Evolutionary conservation across 2,888 invertebrate genomes (phyloP).

Genomic region (Cataglyphis livida): DNA sequence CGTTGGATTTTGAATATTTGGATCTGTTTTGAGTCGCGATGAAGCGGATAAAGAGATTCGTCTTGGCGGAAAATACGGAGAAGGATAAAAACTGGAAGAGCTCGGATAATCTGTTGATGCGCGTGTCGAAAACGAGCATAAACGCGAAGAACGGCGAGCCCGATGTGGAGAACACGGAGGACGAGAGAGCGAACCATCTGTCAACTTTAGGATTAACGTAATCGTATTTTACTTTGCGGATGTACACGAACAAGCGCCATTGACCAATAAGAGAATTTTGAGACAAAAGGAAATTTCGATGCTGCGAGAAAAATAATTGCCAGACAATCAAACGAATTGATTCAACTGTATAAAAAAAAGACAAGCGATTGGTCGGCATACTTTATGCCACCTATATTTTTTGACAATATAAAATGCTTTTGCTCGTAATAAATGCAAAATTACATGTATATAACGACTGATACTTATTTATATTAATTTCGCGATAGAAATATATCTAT

Average conservation of each 20-base stretch:
- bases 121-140: constrained; percentile 73
- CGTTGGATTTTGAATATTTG: neutral
- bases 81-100: constrained; percentile 83
- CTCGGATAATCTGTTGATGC: constrained; percentile 80
- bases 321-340: neutral
- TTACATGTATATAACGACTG: neutral
- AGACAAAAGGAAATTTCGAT: neutral
- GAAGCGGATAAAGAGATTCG: constrained; percentile 84
- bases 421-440: neutral
- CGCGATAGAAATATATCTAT: neutral
- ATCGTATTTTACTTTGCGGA: constrained; percentile 54
- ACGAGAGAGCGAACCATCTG: neutral
- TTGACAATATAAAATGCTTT: constrained; percentile 14
- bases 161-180: constrained; percentile 31
- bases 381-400: neutral
- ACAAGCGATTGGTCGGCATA: neutral
- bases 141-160: constrained; percentile 65
- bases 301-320: neutral
- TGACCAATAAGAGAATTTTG: neutral
- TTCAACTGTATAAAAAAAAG: neutral
- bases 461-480: neutral
- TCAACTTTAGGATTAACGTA: constrained; percentile 70
- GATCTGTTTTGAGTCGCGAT: constrained; percentile 60
- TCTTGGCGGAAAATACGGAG: constrained; percentile 82
- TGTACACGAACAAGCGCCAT: neutral